Evolutionary conservation across 2,888 invertebrate genomes (phyloP).

Genomic region (Abrostola triplasia): DNA sequence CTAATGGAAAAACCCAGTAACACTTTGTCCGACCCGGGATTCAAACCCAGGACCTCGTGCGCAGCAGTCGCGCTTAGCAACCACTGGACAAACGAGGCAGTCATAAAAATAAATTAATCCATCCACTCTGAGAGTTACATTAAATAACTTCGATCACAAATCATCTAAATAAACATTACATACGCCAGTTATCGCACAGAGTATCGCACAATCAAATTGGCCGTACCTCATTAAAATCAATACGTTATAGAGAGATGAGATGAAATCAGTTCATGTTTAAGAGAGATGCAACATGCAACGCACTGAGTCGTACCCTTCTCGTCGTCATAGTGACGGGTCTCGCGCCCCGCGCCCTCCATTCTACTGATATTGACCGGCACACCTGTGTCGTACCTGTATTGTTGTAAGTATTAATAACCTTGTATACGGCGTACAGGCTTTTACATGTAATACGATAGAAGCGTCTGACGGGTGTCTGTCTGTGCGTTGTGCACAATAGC

Average conservation of each 20-base stretch:
- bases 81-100: too few relatives aligned
- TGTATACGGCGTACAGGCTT: background rate
- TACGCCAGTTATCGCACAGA: background rate
- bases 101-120: too few relatives aligned
- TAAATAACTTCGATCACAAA: too few relatives aligned
- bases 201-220: background rate
- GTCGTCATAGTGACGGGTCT: constrained; percentile 40
- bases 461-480: too few relatives aligned
- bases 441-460: background rate
- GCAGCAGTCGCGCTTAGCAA: too few relatives aligned
- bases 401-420: constrained; percentile 10
- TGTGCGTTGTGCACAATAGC: too few relatives aligned
- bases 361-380: constrained; percentile 34
- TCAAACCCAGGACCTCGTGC: too few relatives aligned
- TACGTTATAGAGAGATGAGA: background rate
- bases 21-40: too few relatives aligned
- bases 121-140: too few relatives aligned
- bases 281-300: constrained; percentile 32
- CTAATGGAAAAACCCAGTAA: too few relatives aligned
- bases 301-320: constrained; percentile 38
- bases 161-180: background rate
- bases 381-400: constrained; percentile 19
- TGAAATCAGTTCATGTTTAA: constrained; percentile 4
- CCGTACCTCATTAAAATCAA: background rate
- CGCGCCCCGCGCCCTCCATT: constrained; percentile 10